Percentiles rank a stretch among this genome's conserved stretches.
Conservation (phyloP, 1,140 invertebrate genomes). For the Cylas formicarius region DNA sequence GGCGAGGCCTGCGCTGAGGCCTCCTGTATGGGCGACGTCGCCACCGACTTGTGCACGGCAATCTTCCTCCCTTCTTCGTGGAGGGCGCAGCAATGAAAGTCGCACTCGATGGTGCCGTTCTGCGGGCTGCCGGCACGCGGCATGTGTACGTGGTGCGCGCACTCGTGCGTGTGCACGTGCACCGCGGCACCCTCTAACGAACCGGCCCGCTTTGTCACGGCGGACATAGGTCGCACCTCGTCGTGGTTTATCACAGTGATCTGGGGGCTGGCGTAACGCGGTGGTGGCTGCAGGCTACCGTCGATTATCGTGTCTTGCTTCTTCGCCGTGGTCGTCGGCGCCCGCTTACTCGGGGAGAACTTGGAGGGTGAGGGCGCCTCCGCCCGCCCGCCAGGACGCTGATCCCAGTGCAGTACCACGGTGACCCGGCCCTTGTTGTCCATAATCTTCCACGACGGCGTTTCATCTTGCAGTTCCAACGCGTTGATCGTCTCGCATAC, state of each 20-base stretch:
- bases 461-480: slow-evolving; percentile 87
- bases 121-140: slow-evolving; percentile 52
- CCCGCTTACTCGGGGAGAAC: slow-evolving; percentile 59
- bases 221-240: slow-evolving; percentile 48
- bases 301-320: slow-evolving; percentile 54
- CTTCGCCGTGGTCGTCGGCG: slow-evolving; percentile 68
- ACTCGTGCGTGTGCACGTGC: slow-evolving; percentile 78
- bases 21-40: slow-evolving; percentile 85
- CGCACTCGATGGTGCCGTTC: slow-evolving; percentile 67
- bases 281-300: slow-evolving; percentile 43
- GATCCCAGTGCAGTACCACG: slow-evolving; percentile 89
- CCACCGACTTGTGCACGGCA: slow-evolving; percentile 80
- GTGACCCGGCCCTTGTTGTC: slow-evolving; percentile 87
- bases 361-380: slow-evolving; percentile 47
- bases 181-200: slow-evolving; percentile 68
- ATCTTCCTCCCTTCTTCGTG: slow-evolving; percentile 87
- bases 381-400: slow-evolving; percentile 55
- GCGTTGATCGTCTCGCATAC: slow-evolving; percentile 93
- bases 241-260: slow-evolving; percentile 88
- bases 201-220: slow-evolving; percentile 57
- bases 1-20: slow-evolving; percentile 48
- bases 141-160: slow-evolving; percentile 65
- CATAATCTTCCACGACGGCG: slow-evolving; percentile 94
- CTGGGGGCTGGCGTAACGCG: slow-evolving; percentile 64
- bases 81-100: slow-evolving; percentile 90